These are phyloP conservation scores for Lycocerus yunnanus DNA, from an alignment of 2,888 invertebrate species.

Conservation along the genomic window DNA sequence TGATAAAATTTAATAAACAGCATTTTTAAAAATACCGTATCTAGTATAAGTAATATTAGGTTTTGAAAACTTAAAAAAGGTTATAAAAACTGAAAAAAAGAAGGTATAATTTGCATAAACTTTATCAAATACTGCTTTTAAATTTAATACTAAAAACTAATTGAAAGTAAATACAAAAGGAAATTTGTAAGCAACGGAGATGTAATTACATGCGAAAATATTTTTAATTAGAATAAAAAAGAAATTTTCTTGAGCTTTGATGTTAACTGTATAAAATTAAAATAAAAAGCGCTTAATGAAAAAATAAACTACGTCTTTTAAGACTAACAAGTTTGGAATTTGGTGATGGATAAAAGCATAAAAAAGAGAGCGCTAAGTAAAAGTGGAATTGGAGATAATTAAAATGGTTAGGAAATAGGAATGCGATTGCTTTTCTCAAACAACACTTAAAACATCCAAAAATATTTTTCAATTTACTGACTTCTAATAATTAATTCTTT, in stretches of 20 bases:
- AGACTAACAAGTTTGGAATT: constrained; percentile 49
- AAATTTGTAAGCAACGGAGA: neutral
- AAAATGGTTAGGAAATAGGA: constrained; percentile 42
- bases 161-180: neutral
- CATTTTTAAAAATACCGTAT: neutral
- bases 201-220: constrained; percentile 6
- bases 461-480: constrained; percentile 5
- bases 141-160: neutral
- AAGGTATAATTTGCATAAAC: neutral
- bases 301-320: constrained; percentile 41
- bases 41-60: neutral
- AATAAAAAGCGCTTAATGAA: constrained; percentile 46
- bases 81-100: neutral
- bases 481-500: neutral
- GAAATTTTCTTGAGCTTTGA: constrained; percentile 38
- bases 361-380: constrained; percentile 45
- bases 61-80: neutral
- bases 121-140: neutral
- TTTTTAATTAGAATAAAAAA: constrained; percentile 20
- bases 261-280: constrained; percentile 41
- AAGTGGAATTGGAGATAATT: constrained; percentile 51
- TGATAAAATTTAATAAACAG: neutral
- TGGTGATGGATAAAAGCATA: constrained; percentile 50
- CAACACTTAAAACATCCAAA: constrained; percentile 9
- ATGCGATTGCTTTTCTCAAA: constrained; percentile 18